Percentiles rank a stretch among this genome's conserved stretches.
phyloP scores from a whole-genome alignment of 1,140 invertebrate species.

The Apis mellifera region DNA sequence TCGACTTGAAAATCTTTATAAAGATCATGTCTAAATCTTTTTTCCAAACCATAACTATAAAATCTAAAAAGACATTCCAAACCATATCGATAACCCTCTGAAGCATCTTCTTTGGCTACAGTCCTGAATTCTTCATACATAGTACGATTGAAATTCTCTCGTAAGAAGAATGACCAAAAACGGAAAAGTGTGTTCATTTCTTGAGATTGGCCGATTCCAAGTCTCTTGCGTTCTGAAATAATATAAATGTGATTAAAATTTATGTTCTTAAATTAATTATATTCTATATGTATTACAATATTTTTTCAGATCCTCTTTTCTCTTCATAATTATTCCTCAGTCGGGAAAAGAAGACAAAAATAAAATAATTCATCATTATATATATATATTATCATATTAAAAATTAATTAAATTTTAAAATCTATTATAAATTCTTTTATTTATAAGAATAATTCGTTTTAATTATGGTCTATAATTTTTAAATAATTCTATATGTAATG shows the following conservation, averaged over 20 bases:
- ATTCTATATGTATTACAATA: background rate
- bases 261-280: background rate
- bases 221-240: slow-evolving; percentile 90
- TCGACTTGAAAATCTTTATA: slow-evolving; percentile 98
- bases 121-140: slow-evolving; percentile 99
- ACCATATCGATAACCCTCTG: slow-evolving; percentile 93
- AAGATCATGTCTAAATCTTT: slow-evolving; percentile 94
- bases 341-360: slow-evolving; percentile 81
- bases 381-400: slow-evolving; percentile 2
- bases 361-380: slow-evolving; percentile 71
- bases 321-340: slow-evolving; percentile 66
- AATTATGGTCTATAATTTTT: no score
- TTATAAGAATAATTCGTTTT: no score
- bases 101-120: slow-evolving; percentile 95
- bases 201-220: slow-evolving; percentile 95
- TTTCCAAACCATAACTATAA: slow-evolving; percentile 98
- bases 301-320: slow-evolving; percentile 65
- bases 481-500: no score
- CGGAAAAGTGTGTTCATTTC: slow-evolving; percentile 99
- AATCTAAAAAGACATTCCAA: slow-evolving; percentile 99
- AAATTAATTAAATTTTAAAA: background rate
- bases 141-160: slow-evolving; percentile 98
- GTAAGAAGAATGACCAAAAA: slow-evolving; percentile 99
- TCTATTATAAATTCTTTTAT: background rate
- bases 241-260: slow-evolving; percentile 33